Evolutionary conservation across 2,113 vertebrate species (phyloP).

Genomic region (Sarotherodon lohbergeri): DNA sequence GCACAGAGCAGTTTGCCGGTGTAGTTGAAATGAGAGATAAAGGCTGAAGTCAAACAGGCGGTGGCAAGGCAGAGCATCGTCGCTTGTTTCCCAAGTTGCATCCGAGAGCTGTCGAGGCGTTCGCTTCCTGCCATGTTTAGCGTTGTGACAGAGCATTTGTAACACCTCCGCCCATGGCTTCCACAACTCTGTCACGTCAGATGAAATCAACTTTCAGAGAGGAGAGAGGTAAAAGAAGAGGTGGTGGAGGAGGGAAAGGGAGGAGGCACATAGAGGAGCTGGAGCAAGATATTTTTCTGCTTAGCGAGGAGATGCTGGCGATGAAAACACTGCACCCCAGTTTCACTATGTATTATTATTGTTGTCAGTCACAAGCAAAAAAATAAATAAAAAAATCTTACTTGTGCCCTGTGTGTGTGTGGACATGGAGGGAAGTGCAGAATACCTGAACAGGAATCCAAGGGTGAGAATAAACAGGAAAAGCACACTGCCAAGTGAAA

Average conservation of each 20-base stretch:
- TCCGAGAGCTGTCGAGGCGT: constrained; percentile 39
- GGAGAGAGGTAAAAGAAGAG: constrained; percentile 19
- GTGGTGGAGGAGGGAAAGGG: background rate
- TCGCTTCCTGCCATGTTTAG: constrained; percentile 41
- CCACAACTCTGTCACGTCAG: constrained; percentile 45
- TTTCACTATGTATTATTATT: constrained; percentile 13
- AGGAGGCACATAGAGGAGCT: background rate
- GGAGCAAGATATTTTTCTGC: constrained; percentile 9
- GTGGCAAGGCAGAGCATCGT: constrained; percentile 17
- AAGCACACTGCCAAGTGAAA: background rate
- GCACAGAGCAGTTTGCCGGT: constrained; percentile 23
- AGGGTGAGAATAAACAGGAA: background rate
- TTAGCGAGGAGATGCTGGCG: background rate
- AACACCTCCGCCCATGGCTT: constrained; percentile 51
- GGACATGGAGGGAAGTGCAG: background rate
- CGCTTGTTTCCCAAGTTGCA: constrained; percentile 25
- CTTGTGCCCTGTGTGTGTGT: background rate
- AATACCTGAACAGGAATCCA: constrained; percentile 5
- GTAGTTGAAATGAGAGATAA: constrained; percentile 45
- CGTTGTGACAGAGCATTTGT: constrained; percentile 50
- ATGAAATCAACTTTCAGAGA: constrained; percentile 49
- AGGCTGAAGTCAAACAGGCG: constrained; percentile 52
- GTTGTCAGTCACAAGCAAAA: constrained; percentile 18
- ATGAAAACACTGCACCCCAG: constrained; percentile 4
- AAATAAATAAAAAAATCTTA: background rate